These are phyloP conservation scores for Coregonus ussuriensis DNA, from an alignment of 2,797 vertebrate species.

Conservation along the genomic window DNA sequence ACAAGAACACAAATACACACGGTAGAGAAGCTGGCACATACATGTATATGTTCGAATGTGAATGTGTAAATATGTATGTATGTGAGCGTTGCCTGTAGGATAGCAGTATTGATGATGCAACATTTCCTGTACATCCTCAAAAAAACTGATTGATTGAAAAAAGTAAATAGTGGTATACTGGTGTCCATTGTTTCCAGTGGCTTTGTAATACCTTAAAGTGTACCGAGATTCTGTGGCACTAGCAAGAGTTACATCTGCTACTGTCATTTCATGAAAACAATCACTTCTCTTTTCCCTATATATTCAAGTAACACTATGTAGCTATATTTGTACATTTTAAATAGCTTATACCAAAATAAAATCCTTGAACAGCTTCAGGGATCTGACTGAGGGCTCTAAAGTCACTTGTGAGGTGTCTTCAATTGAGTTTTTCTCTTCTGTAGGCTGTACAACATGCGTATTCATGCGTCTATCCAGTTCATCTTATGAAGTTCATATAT, in stretches of 20 bases:
- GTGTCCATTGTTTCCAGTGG: slow-evolving; percentile 73
- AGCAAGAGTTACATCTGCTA: slow-evolving; percentile 59
- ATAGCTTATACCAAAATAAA: slow-evolving; percentile 81
- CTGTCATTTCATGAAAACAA: slow-evolving; percentile 50
- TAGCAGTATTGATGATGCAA: slow-evolving; percentile 67
- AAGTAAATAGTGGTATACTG: slow-evolving; percentile 75
- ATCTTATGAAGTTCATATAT: slow-evolving; percentile 61
- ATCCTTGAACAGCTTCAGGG: slow-evolving; percentile 63
- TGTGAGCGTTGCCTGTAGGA: slow-evolving; percentile 63
- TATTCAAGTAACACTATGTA: slow-evolving; percentile 81
- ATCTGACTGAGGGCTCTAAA: slow-evolving; percentile 57
- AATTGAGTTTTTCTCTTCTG: slow-evolving; percentile 49
- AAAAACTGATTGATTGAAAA: slow-evolving; percentile 65
- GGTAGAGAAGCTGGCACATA: slow-evolving; percentile 70
- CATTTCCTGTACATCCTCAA: slow-evolving; percentile 68
- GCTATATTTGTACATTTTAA: slow-evolving; percentile 73
- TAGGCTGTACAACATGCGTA: slow-evolving; percentile 62
- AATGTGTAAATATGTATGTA: slow-evolving; percentile 53
- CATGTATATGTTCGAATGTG: slow-evolving; percentile 49
- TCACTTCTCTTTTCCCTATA: slow-evolving; percentile 68
- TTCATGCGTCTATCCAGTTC: slow-evolving; percentile 71
- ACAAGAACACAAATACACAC: slow-evolving; percentile 63
- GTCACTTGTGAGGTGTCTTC: slow-evolving; percentile 56
- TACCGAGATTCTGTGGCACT: slow-evolving; percentile 72
- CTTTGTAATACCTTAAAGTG: slow-evolving; percentile 70